A percentile compares a stretch with the other conserved stretches of the same genome.
These are phyloP conservation scores for Micromesistius poutassou DNA, from an alignment of 2,797 vertebrate species.

Conservation along the genomic window DNA sequence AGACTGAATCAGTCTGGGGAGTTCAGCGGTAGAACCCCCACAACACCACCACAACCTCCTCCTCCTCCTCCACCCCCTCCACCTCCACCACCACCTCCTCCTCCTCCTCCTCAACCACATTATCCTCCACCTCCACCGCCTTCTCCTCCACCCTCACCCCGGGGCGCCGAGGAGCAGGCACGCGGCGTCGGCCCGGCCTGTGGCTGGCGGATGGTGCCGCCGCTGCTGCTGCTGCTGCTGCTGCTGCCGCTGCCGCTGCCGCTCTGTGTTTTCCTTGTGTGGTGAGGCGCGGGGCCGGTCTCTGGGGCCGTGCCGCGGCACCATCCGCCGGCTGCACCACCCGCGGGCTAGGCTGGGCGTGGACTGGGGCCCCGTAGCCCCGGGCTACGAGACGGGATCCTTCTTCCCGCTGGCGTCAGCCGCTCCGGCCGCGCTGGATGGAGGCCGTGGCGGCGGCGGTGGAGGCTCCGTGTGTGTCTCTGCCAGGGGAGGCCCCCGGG, in stretches of 20 bases:
- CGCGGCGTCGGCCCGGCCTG: conserved; percentile 60
- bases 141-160: neutral
- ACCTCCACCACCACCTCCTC: conserved; percentile 26
- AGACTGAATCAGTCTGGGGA: conserved; percentile 30
- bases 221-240: too few species aligned
- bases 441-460: conserved; percentile 30
- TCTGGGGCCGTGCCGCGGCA: conserved; percentile 38
- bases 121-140: neutral
- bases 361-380: conserved; percentile 6
- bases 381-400: conserved; percentile 20
- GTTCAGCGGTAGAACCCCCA: conserved; percentile 29
- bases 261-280: conserved; percentile 59
- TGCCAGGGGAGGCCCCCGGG: conserved; percentile 23
- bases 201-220: conserved; percentile 52
- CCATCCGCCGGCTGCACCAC: conserved; percentile 42
- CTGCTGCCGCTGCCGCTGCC: too few species aligned
- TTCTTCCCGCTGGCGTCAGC: conserved; percentile 23
- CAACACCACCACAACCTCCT: conserved; percentile 16
- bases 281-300: conserved; percentile 35
- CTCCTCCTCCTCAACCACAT: conserved; percentile 16
- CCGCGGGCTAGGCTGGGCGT: conserved; percentile 21
- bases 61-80: neutral
- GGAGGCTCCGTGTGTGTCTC: conserved; percentile 22
- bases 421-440: conserved; percentile 19
- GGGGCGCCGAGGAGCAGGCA: conserved; percentile 40